These are phyloP conservation scores for Rhyacophila brunnea DNA, from an alignment of 1,140 invertebrate species.

Conservation along the genomic window DNA sequence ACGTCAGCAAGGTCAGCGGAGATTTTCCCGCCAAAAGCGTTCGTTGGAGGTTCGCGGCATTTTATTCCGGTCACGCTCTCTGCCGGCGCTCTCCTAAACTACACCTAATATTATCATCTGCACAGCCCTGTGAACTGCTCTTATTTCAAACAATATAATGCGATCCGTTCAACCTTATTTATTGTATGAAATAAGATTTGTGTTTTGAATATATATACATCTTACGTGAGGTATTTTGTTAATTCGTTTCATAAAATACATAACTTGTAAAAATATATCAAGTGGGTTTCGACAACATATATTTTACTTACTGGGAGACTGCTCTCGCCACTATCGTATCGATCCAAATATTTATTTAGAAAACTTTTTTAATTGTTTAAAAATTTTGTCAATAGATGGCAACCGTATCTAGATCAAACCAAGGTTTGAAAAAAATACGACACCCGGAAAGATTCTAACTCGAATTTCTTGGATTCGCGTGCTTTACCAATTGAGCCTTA, in stretches of 20 bases:
- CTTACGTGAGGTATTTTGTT: conserved; percentile 15
- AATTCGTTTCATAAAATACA: background rate
- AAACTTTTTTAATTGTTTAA: too few relatives aligned
- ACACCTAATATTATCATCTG: conserved; percentile 28
- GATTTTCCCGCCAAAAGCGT: conserved; percentile 10
- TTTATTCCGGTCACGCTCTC: conserved; percentile 26
- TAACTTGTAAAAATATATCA: too few relatives aligned
- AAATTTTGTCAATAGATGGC: too few relatives aligned
- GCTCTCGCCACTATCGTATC: too few relatives aligned
- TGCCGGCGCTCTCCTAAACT: conserved; percentile 17
- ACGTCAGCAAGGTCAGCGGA: conserved; percentile 7
- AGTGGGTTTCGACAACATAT: too few relatives aligned
- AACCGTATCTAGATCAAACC: too few relatives aligned
- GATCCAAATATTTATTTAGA: too few relatives aligned
- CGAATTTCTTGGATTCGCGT: too few relatives aligned
- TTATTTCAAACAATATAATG: conserved; percentile 29
- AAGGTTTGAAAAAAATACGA: too few relatives aligned
- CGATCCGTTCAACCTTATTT: conserved; percentile 30
- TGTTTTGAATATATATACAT: conserved; percentile 28
- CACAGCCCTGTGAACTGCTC: conserved; percentile 15
- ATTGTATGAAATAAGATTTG: conserved; percentile 32
- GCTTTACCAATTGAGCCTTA: too few relatives aligned
- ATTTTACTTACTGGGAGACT: too few relatives aligned
- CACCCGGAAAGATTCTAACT: too few relatives aligned
- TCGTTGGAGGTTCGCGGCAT: background rate